These are phyloP conservation scores for Drosophila emarginata DNA, from an alignment of 2,888 invertebrate species.

Conservation along the genomic window DNA sequence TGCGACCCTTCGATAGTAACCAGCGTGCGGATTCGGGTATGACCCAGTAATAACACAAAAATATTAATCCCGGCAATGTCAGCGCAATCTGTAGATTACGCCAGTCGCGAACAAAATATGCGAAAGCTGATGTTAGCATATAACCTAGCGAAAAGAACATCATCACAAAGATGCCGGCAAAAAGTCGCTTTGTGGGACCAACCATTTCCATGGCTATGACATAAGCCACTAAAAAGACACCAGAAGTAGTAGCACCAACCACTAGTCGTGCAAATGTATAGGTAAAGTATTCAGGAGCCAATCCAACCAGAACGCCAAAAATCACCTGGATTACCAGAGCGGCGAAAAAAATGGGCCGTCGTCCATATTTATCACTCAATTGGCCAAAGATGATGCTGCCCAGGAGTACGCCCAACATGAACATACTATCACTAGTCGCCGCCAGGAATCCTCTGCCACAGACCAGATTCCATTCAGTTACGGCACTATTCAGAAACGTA, in stretches of 20 bases:
- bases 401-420: slow-evolving; percentile 88
- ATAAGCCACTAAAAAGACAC: slow-evolving; percentile 90
- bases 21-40: slow-evolving; percentile 90
- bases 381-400: slow-evolving; percentile 89
- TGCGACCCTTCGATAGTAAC: slow-evolving; percentile 86
- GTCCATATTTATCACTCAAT: slow-evolving; percentile 88
- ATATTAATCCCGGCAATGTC: slow-evolving; percentile 87
- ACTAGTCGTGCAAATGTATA: slow-evolving; percentile 87
- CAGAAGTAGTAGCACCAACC: slow-evolving; percentile 89
- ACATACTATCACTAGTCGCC: slow-evolving; percentile 86
- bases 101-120: slow-evolving; percentile 88
- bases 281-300: slow-evolving; percentile 87
- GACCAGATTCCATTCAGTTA: slow-evolving; percentile 88
- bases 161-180: slow-evolving; percentile 89
- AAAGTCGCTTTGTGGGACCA: slow-evolving; percentile 86
- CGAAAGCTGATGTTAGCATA: slow-evolving; percentile 87
- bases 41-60: slow-evolving; percentile 89
- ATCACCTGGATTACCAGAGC: slow-evolving; percentile 88
- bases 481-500: slow-evolving; percentile 85
- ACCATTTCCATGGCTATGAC: slow-evolving; percentile 91
- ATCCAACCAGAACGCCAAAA: slow-evolving; percentile 86
- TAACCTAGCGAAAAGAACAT: slow-evolving; percentile 90
- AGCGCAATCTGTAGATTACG: slow-evolving; percentile 87
- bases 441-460: slow-evolving; percentile 86
- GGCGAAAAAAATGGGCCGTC: slow-evolving; percentile 88